phyloP scores from a whole-genome alignment of 2,888 invertebrate genomes.

The Phyto melanocephala region DNA sequence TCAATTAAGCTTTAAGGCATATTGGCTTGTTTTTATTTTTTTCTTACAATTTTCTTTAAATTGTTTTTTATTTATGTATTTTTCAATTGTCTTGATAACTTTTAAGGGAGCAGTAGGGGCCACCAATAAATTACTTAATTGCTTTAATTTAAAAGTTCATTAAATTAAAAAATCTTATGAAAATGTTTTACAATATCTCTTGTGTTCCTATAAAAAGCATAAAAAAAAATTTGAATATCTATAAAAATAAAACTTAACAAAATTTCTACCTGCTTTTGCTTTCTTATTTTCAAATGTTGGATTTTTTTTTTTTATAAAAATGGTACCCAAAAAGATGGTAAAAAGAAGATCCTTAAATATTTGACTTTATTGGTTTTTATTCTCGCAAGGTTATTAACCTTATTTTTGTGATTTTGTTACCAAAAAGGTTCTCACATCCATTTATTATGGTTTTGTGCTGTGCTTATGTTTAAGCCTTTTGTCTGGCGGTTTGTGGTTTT shows the following conservation, averaged over 20 bases:
- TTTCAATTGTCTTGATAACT: slow-evolving; percentile 38
- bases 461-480: slow-evolving; percentile 45
- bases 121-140: slow-evolving; percentile 55
- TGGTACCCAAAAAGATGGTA: background rate
- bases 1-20: slow-evolving; percentile 64
- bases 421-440: slow-evolving; percentile 34
- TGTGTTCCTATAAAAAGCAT: too few relatives aligned
- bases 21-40: slow-evolving; percentile 15
- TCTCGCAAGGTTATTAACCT: slow-evolving; percentile 27
- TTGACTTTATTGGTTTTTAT: slow-evolving; percentile 17
- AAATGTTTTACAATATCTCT: background rate
- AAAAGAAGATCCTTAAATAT: slow-evolving; percentile 36
- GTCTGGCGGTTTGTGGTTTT: slow-evolving; percentile 47
- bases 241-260: background rate
- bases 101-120: slow-evolving; percentile 1
- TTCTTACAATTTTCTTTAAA: slow-evolving; percentile 28
- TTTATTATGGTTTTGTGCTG: slow-evolving; percentile 26
- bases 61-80: slow-evolving; percentile 14
- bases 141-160: slow-evolving; percentile 56
- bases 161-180: slow-evolving; percentile 5
- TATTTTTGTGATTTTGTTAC: slow-evolving; percentile 37
- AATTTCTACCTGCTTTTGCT: background rate
- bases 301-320: background rate
- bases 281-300: background rate
- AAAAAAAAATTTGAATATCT: background rate